Base-by-base conservation (phyloP, 2,888 invertebrate genomes). In the Dinocampus coccinellae region DNA sequence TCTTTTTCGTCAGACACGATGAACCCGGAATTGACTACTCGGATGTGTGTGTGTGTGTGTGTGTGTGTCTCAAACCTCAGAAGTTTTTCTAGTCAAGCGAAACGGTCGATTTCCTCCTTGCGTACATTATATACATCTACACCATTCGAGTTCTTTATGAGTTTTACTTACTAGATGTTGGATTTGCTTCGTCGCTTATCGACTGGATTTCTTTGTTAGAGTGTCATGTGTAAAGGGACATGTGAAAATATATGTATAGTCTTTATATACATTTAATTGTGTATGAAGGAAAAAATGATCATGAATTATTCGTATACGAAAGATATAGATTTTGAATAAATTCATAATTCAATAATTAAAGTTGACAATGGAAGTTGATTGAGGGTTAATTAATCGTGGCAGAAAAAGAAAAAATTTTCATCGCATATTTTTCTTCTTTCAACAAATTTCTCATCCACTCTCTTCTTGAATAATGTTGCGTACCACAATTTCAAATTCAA, bases 31-130 rank as follows among this genome's bases (percentile, higher is more conserved):
- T 79, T 77, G 76, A 79, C 73, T 76, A 71, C 71, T 76, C 76
- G 68, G 70, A 66, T 76, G 77, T 76, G n/a, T n/a, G n/a, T n/a
- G n/a, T n/a, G n/a, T n/a, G n/a, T n/a, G n/a, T n/a, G n/a, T n/a
- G n/a, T n/a, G n/a, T n/a, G 76, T 78, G 79, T 75, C 77, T 68
- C 72, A 73, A n/a, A 72, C 65, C 79, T 78, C 77, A 72, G 76
- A 75, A 81, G 77, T 76, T 76, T 80, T 69, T 22, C 47, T 76
- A 79, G 77, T 82, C 78, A 79, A 71, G 76, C 83, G 79, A 82
- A 78, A 83, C 82, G 82, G 74, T 81, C 82, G 81, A 83, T 83
- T 83, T 83, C 84, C 84, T 83, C n/a, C n/a, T n/a, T n/a, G n/a
- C n/a, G n/a, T n/a, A n/a, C n/a, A n/a, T n/a, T n/a, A n/a, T n/a